Evolutionary conservation across 2,113 vertebrate species (phyloP).

Genomic region (Cyanoderma ruficeps): DNA sequence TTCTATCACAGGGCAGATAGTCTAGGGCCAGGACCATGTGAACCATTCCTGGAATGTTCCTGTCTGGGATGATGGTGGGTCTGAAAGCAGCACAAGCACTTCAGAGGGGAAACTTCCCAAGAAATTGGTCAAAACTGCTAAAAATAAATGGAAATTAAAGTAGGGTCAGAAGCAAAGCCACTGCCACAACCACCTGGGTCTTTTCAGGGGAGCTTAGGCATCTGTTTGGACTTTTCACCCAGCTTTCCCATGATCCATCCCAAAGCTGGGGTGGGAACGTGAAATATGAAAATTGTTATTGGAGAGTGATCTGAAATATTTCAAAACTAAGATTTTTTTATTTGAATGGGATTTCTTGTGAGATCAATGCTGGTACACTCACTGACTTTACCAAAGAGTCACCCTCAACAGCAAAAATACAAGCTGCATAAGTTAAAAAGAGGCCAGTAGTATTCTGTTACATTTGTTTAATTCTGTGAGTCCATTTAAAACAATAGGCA

Average conservation of each 20-base stretch:
- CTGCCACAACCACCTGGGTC: background rate
- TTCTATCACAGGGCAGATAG: background rate
- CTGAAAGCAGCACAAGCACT: background rate
- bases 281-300: background rate
- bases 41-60: fast-evolving
- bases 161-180: background rate
- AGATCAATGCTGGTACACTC: background rate
- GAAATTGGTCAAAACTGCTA: background rate
- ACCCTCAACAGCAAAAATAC: background rate
- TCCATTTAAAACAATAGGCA: background rate
- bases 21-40: background rate
- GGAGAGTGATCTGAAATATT: background rate
- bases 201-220: background rate
- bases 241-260: background rate
- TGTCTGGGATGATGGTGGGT: fast-evolving
- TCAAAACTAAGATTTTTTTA: background rate
- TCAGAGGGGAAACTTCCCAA: background rate
- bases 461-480: background rate
- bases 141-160: background rate
- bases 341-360: background rate
- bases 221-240: background rate
- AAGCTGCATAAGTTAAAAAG: background rate
- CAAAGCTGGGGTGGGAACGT: background rate
- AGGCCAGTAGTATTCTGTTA: background rate
- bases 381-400: background rate